Percentiles rank a stretch among this genome's conserved stretches.
These are phyloP conservation scores for Megaustenia siamemsis DNA, from an alignment of 2,888 invertebrate genomes.

Conservation along the genomic window DNA sequence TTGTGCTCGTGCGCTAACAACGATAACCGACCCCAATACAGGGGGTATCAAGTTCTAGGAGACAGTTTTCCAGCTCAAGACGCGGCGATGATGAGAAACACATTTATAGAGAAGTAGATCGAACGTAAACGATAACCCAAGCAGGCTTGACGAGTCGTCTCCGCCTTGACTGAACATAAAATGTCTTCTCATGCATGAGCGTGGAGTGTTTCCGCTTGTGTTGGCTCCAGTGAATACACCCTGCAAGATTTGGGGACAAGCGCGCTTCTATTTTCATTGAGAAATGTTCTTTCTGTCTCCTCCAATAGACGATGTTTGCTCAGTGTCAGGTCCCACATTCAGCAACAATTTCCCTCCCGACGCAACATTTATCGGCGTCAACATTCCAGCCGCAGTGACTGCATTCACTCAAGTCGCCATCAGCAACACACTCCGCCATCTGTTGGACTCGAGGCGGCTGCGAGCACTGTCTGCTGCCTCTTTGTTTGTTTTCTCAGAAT, in stretches of 20 bases:
- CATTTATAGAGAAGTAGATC: background rate
- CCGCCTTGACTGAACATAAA: background rate
- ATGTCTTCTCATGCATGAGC: background rate
- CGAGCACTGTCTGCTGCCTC: too few species aligned
- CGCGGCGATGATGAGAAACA: background rate
- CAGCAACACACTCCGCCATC: background rate
- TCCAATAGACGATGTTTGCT: background rate
- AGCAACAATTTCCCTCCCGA: background rate
- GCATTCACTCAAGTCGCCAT: background rate
- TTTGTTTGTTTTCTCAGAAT: too few species aligned
- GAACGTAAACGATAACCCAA: background rate
- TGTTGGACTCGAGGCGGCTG: background rate
- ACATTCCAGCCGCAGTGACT: background rate
- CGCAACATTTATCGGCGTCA: background rate
- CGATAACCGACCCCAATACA: background rate
- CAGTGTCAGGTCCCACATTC: background rate
- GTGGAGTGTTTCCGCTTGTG: constrained; percentile 5
- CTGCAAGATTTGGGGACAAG: background rate
- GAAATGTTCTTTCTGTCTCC: background rate
- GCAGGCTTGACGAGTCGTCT: background rate
- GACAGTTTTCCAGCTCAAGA: background rate
- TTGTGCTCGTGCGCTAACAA: background rate
- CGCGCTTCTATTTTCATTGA: background rate
- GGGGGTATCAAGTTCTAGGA: background rate
- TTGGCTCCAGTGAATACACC: background rate